Evolutionary conservation across 2,113 vertebrate species (phyloP).

Genomic region (Cheilinus undulatus): DNA sequence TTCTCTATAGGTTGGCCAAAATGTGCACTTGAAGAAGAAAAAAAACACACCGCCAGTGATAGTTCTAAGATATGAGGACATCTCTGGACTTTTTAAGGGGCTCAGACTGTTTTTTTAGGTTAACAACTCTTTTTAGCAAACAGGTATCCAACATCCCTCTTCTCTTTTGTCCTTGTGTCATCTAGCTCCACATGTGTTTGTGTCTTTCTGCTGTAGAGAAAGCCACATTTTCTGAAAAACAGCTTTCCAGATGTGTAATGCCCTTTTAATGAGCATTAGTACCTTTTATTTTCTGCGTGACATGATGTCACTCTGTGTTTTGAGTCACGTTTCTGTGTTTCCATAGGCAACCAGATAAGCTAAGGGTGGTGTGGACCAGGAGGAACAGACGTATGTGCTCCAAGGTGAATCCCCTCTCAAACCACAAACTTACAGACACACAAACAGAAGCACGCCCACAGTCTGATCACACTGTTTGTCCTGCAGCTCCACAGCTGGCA

Average conservation of each 20-base stretch:
- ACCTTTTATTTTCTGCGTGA: neutral
- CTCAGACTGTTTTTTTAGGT: too few relatives aligned
- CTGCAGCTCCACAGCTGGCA: constrained; percentile 91
- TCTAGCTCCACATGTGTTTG: neutral
- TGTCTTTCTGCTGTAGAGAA: neutral
- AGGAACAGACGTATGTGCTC: constrained; percentile 92
- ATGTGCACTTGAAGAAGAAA: too few relatives aligned
- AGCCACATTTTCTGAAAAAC: neutral
- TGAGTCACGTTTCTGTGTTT: constrained; percentile 43
- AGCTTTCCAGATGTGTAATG: neutral
- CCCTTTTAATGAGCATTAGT: neutral
- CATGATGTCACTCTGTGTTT: constrained; percentile 13
- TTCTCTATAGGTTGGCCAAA: too few relatives aligned
- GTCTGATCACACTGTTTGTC: constrained; percentile 30
- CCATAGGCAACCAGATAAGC: constrained; percentile 91
- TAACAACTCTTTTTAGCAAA: neutral
- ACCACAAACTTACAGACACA: constrained; percentile 4
- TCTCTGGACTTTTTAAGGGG: too few relatives aligned
- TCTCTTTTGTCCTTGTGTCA: neutral
- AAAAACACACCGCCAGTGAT: too few relatives aligned
- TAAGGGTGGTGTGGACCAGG: constrained; percentile 92
- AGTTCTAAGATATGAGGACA: too few relatives aligned
- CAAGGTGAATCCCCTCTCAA: constrained; percentile 81
- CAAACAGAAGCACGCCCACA: constrained; percentile 1
- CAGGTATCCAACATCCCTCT: too few relatives aligned